Conservation (phyloP, 2,888 invertebrate species). For the Neoscelio sp. region DNA sequence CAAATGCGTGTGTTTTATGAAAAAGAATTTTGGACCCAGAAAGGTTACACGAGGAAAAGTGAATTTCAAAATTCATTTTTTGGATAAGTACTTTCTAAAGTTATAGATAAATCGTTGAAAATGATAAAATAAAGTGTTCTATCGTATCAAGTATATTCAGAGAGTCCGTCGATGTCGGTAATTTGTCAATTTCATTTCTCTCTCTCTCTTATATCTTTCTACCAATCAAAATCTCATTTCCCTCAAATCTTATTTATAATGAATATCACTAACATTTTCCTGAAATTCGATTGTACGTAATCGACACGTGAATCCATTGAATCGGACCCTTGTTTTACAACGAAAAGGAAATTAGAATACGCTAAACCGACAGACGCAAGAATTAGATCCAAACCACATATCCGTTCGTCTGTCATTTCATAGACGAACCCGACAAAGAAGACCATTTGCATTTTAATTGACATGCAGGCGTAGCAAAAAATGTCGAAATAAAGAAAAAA, state of each 20-base stretch:
- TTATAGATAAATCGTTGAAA: too few species aligned
- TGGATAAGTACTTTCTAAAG: too few species aligned
- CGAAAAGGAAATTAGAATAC: slow-evolving; percentile 63
- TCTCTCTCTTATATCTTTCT: too few species aligned
- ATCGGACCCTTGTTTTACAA: slow-evolving; percentile 39
- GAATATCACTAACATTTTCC: slow-evolving; percentile 9
- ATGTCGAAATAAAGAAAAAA: slow-evolving; percentile 3
- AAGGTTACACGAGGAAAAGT: too few species aligned
- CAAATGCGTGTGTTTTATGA: too few species aligned
- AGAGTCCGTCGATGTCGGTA: too few species aligned
- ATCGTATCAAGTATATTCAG: too few species aligned
- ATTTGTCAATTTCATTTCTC: slow-evolving; percentile 29
- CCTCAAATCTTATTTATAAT: not conserved
- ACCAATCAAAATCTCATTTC: too few species aligned
- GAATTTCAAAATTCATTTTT: too few species aligned
- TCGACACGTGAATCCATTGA: slow-evolving; percentile 35
- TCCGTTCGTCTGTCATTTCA: slow-evolving; percentile 55
- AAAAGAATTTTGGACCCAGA: too few species aligned
- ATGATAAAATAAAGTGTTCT: too few species aligned
- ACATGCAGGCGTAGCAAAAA: slow-evolving; percentile 37
- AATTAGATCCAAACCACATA: slow-evolving; percentile 58
- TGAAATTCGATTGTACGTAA: slow-evolving; percentile 41
- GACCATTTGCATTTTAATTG: slow-evolving; percentile 77
- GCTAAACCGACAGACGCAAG: slow-evolving; percentile 50
- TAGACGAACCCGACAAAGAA: slow-evolving; percentile 56